These are phyloP conservation scores for Gobio occitaniae DNA, from an alignment of 2,797 vertebrate species.

Conservation along the genomic window DNA sequence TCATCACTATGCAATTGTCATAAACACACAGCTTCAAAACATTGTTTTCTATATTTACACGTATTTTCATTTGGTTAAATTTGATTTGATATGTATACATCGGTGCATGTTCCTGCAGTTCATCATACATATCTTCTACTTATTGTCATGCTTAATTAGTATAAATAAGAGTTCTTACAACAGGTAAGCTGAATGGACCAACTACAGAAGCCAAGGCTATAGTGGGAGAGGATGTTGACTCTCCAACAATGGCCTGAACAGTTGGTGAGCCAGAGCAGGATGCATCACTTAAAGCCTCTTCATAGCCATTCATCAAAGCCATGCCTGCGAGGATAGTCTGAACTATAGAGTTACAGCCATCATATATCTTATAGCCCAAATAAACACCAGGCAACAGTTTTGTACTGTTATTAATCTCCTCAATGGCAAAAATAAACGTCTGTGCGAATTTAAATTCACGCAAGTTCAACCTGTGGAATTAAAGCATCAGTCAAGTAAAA, in stretches of 20 bases:
- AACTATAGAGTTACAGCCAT: slow-evolving; percentile 50
- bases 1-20: too few species aligned
- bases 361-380: slow-evolving; percentile 66
- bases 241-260: slow-evolving; percentile 74
- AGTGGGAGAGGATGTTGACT: slow-evolving; percentile 71
- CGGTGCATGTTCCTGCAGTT: not conserved
- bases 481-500: not conserved
- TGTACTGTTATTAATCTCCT: slow-evolving; percentile 64
- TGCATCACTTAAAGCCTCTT: slow-evolving; percentile 27
- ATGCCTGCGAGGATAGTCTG: slow-evolving; percentile 55
- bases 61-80: too few species aligned
- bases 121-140: not conserved
- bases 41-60: too few species aligned
- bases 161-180: slow-evolving; percentile 59
- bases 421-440: slow-evolving; percentile 44
- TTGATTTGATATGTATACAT: too few species aligned
- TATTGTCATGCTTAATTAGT: too few species aligned
- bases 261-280: slow-evolving; percentile 61
- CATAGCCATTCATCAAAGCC: slow-evolving; percentile 59
- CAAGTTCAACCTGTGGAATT: slow-evolving; percentile 52
- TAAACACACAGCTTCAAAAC: too few species aligned
- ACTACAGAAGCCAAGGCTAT: slow-evolving; percentile 70
- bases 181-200: slow-evolving; percentile 71
- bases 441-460: slow-evolving; percentile 62
- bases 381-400: slow-evolving; percentile 59